These are phyloP conservation scores for Myotis davidii DNA, from an alignment of 2,113 vertebrate genomes.

Conservation along the genomic window DNA sequence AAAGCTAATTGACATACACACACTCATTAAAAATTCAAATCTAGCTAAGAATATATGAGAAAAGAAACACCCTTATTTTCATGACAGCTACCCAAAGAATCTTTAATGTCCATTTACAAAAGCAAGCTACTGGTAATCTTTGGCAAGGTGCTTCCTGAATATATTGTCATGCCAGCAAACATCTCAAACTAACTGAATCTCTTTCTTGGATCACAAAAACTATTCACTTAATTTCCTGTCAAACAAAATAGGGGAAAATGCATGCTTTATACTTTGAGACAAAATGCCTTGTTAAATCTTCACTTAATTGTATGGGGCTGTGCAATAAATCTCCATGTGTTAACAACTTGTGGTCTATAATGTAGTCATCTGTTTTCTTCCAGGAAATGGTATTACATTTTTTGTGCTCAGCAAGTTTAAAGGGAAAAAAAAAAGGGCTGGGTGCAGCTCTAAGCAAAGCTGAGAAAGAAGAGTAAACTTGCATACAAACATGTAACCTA, in stretches of 20 bases:
- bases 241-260: slow-evolving; percentile 67
- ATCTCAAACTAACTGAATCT: slow-evolving; percentile 17
- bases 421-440: slow-evolving; percentile 38
- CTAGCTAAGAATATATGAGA: not conserved
- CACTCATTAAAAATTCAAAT: slow-evolving; percentile 42
- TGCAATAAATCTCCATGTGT: slow-evolving; percentile 62
- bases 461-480: slow-evolving; percentile 26
- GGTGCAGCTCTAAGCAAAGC: not conserved
- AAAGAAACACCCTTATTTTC: slow-evolving; percentile 6
- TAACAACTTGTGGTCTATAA: slow-evolving; percentile 75
- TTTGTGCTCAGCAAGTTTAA: slow-evolving; percentile 66
- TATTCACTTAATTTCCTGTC: slow-evolving; percentile 57
- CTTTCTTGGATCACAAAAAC: not conserved
- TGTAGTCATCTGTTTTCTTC: slow-evolving; percentile 60
- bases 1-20: not conserved
- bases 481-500: not conserved
- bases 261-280: slow-evolving; percentile 34
- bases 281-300: slow-evolving; percentile 67
- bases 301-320: slow-evolving; percentile 44
- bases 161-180: slow-evolving; percentile 31
- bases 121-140: slow-evolving; percentile 34
- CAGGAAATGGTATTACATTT: slow-evolving; percentile 70
- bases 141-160: slow-evolving; percentile 6
- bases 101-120: not conserved
- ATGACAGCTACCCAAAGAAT: slow-evolving; percentile 6